Conservation (phyloP, 2,888 invertebrate species). For the Tiphia femorata region DNA sequence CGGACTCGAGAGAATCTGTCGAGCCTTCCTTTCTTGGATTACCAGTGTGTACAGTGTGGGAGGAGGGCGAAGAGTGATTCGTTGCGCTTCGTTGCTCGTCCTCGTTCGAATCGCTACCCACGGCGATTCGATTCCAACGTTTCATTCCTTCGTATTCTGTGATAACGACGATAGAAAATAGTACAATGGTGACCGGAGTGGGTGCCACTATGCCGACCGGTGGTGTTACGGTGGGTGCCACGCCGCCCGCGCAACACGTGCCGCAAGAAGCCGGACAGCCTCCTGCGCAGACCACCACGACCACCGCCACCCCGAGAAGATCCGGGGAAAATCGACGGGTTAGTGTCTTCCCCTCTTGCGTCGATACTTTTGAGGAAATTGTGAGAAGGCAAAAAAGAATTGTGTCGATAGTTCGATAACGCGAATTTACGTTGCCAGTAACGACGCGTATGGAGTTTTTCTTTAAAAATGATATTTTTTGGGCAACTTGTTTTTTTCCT, state of each 20-base stretch:
- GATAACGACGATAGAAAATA: slow-evolving; percentile 19
- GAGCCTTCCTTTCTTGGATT: slow-evolving; percentile 32
- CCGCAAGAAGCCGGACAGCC: slow-evolving; percentile 67
- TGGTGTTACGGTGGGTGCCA: slow-evolving; percentile 64
- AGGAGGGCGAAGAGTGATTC: slow-evolving; percentile 25
- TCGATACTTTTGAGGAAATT: background rate
- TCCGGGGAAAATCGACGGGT: slow-evolving; percentile 70
- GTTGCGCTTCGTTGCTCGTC: slow-evolving; percentile 10
- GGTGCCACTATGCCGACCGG: slow-evolving; percentile 67
- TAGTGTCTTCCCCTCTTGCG: slow-evolving; percentile 50
- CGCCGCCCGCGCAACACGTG: slow-evolving; percentile 66
- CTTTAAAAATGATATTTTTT: no score
- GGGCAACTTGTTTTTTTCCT: no score
- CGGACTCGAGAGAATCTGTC: slow-evolving; percentile 5
- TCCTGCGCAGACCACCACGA: slow-evolving; percentile 60
- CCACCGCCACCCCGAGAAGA: slow-evolving; percentile 59
- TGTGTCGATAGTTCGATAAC: no score
- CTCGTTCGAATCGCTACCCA: background rate
- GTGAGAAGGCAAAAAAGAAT: no score
- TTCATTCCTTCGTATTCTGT: no score
- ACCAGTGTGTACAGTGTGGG: slow-evolving; percentile 39
- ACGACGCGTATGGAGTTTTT: no score
- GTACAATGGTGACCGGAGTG: slow-evolving; percentile 66
- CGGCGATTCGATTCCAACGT: slow-evolving; percentile 4
- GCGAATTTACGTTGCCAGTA: no score